Evolutionary conservation across 2,797 vertebrate species (phyloP), one percentile per base, ranked within the genome.

Genomic region (Staurois parvus): DNA sequence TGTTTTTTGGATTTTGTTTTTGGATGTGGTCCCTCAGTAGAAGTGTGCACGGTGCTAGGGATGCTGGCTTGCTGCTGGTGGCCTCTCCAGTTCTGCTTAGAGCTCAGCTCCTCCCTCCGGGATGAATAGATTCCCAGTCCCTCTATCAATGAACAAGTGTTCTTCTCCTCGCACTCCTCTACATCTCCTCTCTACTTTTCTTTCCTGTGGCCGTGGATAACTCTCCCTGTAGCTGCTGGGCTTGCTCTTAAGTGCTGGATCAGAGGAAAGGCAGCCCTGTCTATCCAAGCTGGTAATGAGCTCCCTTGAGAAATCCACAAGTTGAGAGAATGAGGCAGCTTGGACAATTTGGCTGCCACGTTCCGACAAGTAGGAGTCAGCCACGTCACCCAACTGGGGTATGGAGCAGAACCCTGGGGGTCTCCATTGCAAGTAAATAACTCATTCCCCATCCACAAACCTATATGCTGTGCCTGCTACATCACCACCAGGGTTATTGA

Each of bases 31-130:
- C 75, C 72, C 34, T 76, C 66, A 62, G 40, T 45, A 69, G 37
- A 78, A 66, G 74, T 84, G 81, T 56, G 45, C 9, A 81, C 29
- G 77, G 76, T 79, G 69, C 29, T 52, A 48, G 34, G 70, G 80
- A 48, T 79, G 81, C 84, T 72, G 75, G 75, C 70, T 32, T 79
- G 62, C 72, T 85, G 79, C 42, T 86, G 85, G 75, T 83, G 80
- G 80, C 80, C 74, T 52, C 75, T 83, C 30, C 67, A 79, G 83
- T 75, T 72, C 84, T 81, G 77, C 5, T 62, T n/a, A 30, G 4
- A 67, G 85, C 75, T 72, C 79, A 74, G 81, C 85, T 84, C 81
- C 85, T 87, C 85, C 85, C 85, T 83, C 74, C 75, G 74, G 85
- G 56, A 86, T 56, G 85, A 34, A 52, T 74, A 74, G 68, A 56